A percentile compares a stretch with the other conserved stretches of the same genome.
phyloP scores from a whole-genome alignment of 2,888 invertebrate genomes.

The Dryobota labecula region DNA sequence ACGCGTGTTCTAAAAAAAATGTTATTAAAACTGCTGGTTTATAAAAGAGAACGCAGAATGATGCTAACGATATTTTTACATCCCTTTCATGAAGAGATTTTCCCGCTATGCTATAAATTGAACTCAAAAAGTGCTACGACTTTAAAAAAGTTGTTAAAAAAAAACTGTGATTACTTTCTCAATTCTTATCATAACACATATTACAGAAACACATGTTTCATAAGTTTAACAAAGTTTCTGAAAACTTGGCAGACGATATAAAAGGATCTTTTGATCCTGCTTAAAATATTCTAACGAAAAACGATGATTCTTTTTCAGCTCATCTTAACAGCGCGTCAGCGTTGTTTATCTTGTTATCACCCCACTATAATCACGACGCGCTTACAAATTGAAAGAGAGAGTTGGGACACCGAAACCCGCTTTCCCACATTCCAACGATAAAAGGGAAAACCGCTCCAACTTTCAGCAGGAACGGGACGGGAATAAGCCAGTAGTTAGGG shows the following conservation, averaged over 20 bases:
- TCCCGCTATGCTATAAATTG: conserved; percentile 28
- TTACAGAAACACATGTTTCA: background rate
- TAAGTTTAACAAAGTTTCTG: conserved; percentile 17
- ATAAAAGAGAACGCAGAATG: conserved; percentile 23
- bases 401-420: conserved; percentile 87
- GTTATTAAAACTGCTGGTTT: conserved; percentile 32
- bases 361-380: conserved; percentile 75
- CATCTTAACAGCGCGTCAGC: conserved; percentile 30
- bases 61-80: conserved; percentile 43
- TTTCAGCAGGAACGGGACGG: conserved; percentile 76
- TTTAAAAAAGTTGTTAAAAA: conserved; percentile 10
- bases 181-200: background rate
- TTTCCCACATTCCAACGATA: conserved; percentile 89
- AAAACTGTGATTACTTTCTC: conserved; percentile 6
- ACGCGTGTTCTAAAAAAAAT: conserved; percentile 29
- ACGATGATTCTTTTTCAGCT: background rate
- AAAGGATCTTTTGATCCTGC: background rate
- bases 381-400: conserved; percentile 89
- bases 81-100: conserved; percentile 31
- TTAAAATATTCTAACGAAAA: background rate
- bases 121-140: conserved; percentile 23
- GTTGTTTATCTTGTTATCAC: conserved; percentile 62
- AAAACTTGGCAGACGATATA: conserved; percentile 5
- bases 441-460: conserved; percentile 88
- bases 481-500: conserved; percentile 69